These are phyloP conservation scores for Geophilus truncorum DNA, from an alignment of 2,888 invertebrate genomes.

Conservation along the genomic window DNA sequence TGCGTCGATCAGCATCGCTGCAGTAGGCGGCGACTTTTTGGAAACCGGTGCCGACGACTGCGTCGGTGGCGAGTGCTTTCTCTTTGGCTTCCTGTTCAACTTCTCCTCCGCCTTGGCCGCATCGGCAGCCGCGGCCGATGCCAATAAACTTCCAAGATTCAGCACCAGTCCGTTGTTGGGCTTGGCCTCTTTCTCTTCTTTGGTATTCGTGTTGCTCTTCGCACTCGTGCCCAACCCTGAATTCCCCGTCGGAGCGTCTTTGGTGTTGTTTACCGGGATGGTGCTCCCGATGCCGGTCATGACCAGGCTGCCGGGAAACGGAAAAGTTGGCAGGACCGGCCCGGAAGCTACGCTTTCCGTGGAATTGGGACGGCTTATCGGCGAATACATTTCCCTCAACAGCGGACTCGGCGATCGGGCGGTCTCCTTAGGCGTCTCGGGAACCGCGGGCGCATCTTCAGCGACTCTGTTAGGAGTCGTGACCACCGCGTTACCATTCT, in stretches of 20 bases:
- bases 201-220: neutral
- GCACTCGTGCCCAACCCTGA: neutral
- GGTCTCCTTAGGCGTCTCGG: neutral
- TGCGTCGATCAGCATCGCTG: neutral
- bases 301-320: neutral
- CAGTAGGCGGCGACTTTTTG: neutral
- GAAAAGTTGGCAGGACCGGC: neutral
- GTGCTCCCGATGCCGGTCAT: neutral
- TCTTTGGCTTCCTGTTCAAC: conserved; percentile 35
- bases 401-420: conserved; percentile 42
- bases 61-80: conserved; percentile 34
- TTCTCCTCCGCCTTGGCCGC: conserved; percentile 37
- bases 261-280: neutral
- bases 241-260: neutral
- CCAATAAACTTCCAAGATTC: conserved; percentile 38
- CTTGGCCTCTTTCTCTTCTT: conserved; percentile 28
- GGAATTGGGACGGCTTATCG: conserved; percentile 51
- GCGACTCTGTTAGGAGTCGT: neutral
- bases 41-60: neutral
- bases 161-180: conserved; percentile 36
- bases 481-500: conserved; percentile 33
- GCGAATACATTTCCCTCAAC: conserved; percentile 47
- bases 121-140: conserved; percentile 36
- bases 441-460: neutral
- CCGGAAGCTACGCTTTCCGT: conserved; percentile 43